phyloP scores from a whole-genome alignment of 2,888 invertebrate species.

The Caenorhabditis zanzibari region DNA sequence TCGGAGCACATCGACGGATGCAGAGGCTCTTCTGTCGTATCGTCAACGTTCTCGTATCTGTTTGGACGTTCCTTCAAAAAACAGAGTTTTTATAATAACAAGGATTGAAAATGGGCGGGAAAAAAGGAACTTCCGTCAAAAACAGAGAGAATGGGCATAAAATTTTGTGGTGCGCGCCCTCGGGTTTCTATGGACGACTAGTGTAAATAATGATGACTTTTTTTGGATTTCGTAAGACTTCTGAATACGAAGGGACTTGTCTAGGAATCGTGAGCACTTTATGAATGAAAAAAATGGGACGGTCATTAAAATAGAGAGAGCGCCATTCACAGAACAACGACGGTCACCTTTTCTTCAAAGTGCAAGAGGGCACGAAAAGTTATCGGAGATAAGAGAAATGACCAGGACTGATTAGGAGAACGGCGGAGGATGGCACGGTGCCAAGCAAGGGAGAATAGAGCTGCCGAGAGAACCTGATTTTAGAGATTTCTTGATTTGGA shows the following conservation, averaged over 20 bases:
- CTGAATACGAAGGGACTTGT: neutral
- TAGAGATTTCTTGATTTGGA: too few species aligned
- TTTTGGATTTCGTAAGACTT: slow-evolving; percentile 45
- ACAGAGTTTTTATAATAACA: slow-evolving; percentile 6
- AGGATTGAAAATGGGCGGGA: slow-evolving; percentile 7
- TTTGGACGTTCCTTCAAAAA: slow-evolving; percentile 30
- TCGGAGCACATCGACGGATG: slow-evolving; percentile 53
- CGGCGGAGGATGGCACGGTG: slow-evolving; percentile 20
- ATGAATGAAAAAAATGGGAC: slow-evolving; percentile 9
- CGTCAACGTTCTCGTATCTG: slow-evolving; percentile 44
- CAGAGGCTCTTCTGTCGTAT: neutral
- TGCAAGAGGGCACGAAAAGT: slow-evolving; percentile 2
- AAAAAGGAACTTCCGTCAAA: slow-evolving; percentile 3
- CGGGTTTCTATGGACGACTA: slow-evolving; percentile 47
- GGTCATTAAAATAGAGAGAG: slow-evolving; percentile 17
- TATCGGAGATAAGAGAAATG: slow-evolving; percentile 11
- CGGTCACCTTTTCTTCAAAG: slow-evolving; percentile 30
- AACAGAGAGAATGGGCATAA: neutral
- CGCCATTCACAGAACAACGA: slow-evolving; percentile 4
- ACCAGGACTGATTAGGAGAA: slow-evolving; percentile 17
- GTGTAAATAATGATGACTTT: slow-evolving; percentile 44
- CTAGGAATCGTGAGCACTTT: slow-evolving; percentile 23
- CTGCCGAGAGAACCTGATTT: neutral
- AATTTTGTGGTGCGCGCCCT: slow-evolving; percentile 17
- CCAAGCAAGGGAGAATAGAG: neutral